A percentile compares a stretch with the other conserved stretches of the same genome.
These are phyloP conservation scores for Pandion haliaetus DNA, from an alignment of 2,113 vertebrate genomes.

Conservation along the genomic window DNA sequence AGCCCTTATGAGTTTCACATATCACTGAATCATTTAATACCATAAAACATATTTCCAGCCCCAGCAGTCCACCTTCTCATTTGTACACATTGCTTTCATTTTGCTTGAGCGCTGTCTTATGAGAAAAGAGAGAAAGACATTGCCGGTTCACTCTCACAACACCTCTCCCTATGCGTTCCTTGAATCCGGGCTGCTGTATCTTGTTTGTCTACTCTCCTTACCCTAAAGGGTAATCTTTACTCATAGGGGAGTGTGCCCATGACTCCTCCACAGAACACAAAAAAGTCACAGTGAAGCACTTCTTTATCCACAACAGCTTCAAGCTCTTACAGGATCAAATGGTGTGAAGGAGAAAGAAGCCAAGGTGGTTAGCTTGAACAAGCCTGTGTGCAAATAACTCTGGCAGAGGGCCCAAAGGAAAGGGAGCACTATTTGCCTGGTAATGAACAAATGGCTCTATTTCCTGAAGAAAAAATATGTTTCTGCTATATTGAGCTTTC, in stretches of 20 bases:
- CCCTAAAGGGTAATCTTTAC: background rate
- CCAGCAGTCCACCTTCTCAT: background rate
- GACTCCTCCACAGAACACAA: constrained; percentile 23
- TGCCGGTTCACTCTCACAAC: background rate
- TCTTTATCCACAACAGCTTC: background rate
- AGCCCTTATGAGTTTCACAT: background rate
- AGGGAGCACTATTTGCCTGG: constrained; percentile 5
- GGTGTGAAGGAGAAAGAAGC: background rate
- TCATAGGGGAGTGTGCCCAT: background rate
- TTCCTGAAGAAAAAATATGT: constrained; percentile 36
- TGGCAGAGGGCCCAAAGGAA: constrained; percentile 14
- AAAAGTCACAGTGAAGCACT: constrained; percentile 6
- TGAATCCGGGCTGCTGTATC: background rate
- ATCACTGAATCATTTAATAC: background rate
- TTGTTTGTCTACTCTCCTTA: constrained; percentile 34
- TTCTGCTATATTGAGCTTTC: background rate
- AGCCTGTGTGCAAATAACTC: constrained; percentile 29
- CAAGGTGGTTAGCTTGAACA: constrained; percentile 7
- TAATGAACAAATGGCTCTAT: constrained; percentile 8
- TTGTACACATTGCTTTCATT: background rate
- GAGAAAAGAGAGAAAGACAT: background rate
- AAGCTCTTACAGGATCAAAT: background rate
- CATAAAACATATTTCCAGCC: background rate
- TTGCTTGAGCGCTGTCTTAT: background rate
- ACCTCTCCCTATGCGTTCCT: background rate